Percentiles rank a stretch among this genome's conserved stretches.
These are phyloP conservation scores for Pyrocoelia pectoralis DNA, from an alignment of 2,888 invertebrate species.

Conservation along the genomic window DNA sequence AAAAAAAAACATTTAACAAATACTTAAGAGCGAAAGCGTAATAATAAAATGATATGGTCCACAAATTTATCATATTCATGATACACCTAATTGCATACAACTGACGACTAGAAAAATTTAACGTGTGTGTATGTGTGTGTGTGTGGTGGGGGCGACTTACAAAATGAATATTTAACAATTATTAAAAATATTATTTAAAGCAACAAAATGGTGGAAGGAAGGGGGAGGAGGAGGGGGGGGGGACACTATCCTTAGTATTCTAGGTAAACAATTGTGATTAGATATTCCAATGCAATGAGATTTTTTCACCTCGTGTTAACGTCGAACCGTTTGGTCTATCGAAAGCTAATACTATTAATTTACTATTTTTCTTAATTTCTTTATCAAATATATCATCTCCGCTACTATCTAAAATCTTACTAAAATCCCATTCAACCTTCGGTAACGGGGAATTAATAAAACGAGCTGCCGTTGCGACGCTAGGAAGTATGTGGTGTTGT, in stretches of 20 bases:
- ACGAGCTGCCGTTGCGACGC: slow-evolving; percentile 75
- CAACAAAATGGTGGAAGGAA: neutral
- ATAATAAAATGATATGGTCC: slow-evolving; percentile 20
- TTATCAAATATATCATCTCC: slow-evolving; percentile 77
- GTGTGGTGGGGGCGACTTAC: neutral
- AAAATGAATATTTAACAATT: neutral
- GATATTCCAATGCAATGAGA: slow-evolving; percentile 74
- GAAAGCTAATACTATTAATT: slow-evolving; percentile 78
- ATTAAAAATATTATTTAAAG: slow-evolving; percentile 5
- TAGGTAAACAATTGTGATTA: slow-evolving; percentile 36
- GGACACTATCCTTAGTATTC: neutral
- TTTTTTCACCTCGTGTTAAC: slow-evolving; percentile 67
- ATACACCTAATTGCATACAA: slow-evolving; percentile 8
- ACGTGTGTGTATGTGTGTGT: slow-evolving; percentile 7
- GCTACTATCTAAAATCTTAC: slow-evolving; percentile 70
- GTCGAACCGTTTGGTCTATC: slow-evolving; percentile 73
- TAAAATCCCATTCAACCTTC: slow-evolving; percentile 73
- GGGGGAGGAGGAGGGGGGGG: neutral
- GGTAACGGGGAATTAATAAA: slow-evolving; percentile 75
- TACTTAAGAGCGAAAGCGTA: slow-evolving; percentile 4
- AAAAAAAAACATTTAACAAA: slow-evolving; percentile 6
- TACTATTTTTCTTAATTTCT: slow-evolving; percentile 78
- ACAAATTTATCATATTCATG: slow-evolving; percentile 9
- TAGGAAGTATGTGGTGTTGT: slow-evolving; percentile 76
- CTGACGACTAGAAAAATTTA: slow-evolving; percentile 21